Conservation (phyloP, 1,140 invertebrate species). For the Drepana arcuata region DNA sequence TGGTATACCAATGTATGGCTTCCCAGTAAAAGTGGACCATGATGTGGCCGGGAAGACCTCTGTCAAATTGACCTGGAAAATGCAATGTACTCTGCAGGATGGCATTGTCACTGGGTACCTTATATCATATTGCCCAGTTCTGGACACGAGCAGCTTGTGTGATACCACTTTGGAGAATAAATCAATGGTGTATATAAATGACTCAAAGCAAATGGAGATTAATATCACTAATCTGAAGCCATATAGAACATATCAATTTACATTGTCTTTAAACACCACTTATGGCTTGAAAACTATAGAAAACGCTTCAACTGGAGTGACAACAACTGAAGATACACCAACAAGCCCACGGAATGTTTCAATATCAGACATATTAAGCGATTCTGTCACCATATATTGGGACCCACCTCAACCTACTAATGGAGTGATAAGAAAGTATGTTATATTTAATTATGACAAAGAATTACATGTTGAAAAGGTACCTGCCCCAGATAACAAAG, state of each 20-base stretch:
- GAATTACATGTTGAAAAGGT: slow-evolving; percentile 31
- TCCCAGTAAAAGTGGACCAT: slow-evolving; percentile 73
- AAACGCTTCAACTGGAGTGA: slow-evolving; percentile 78
- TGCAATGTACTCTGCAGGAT: slow-evolving; percentile 79
- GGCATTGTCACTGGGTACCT: slow-evolving; percentile 77
- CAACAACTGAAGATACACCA: slow-evolving; percentile 82
- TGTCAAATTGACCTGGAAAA: slow-evolving; percentile 78
- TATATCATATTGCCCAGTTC: slow-evolving; percentile 79
- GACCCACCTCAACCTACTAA: slow-evolving; percentile 78
- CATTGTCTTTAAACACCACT: slow-evolving; percentile 80
- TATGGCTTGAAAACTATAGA: slow-evolving; percentile 78
- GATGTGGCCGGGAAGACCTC: slow-evolving; percentile 72
- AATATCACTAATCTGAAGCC: slow-evolving; percentile 77
- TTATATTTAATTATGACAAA: slow-evolving; percentile 70
- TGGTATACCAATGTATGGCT: slow-evolving; percentile 78
- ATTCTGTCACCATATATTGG: slow-evolving; percentile 80
- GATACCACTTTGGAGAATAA: slow-evolving; percentile 50
- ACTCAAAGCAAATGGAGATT: slow-evolving; percentile 42
- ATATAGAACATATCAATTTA: slow-evolving; percentile 84
- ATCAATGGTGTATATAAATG: slow-evolving; percentile 28
- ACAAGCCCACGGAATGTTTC: slow-evolving; percentile 70
- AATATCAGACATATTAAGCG: slow-evolving; percentile 77
- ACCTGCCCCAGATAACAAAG: slow-evolving; percentile 24
- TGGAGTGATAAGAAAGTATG: slow-evolving; percentile 81
- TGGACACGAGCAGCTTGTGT: slow-evolving; percentile 60